Conservation (phyloP, 2,113 vertebrate genomes). For the Empidonax alnorum region DNA sequence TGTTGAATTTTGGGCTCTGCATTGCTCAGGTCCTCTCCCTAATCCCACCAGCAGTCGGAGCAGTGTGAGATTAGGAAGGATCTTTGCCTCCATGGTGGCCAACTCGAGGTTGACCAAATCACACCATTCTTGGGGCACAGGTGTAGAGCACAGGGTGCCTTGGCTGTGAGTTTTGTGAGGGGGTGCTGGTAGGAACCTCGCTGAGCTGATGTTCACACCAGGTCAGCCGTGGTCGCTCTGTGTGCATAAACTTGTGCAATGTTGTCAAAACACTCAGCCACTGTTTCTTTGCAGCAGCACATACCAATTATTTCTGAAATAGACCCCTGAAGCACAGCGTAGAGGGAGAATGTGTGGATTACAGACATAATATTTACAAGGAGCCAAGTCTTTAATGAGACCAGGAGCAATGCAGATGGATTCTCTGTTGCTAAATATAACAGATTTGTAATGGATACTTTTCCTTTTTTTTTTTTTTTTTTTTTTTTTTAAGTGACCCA, state of each 20-base stretch:
- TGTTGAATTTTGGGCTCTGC: background rate
- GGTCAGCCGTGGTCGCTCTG: rapidly evolving
- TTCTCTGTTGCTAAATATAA: slow-evolving; percentile 37
- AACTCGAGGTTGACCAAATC: background rate
- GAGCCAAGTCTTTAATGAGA: slow-evolving; percentile 54
- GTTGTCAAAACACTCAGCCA: slow-evolving; percentile 54
- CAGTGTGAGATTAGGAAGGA: background rate
- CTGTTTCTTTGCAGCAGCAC: background rate
- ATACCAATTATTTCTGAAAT: slow-evolving; percentile 40
- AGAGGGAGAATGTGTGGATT: slow-evolving; percentile 31
- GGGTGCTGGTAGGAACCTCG: background rate
- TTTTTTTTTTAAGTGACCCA: background rate
- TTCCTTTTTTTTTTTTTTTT: background rate
- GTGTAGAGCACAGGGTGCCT: rapidly evolving
- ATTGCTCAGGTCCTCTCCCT: background rate
- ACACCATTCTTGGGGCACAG: background rate
- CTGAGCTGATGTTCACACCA: background rate
- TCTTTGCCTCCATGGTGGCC: background rate
- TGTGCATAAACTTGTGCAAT: background rate
- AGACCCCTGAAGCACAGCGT: slow-evolving; percentile 24
- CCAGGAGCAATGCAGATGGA: slow-evolving; percentile 50
- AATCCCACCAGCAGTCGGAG: background rate
- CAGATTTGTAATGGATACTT: background rate
- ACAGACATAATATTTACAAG: slow-evolving; percentile 55
- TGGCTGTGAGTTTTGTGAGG: background rate